These are phyloP conservation scores for Orchestia grillus DNA, from an alignment of 1,140 invertebrate genomes.

Conservation along the genomic window DNA sequence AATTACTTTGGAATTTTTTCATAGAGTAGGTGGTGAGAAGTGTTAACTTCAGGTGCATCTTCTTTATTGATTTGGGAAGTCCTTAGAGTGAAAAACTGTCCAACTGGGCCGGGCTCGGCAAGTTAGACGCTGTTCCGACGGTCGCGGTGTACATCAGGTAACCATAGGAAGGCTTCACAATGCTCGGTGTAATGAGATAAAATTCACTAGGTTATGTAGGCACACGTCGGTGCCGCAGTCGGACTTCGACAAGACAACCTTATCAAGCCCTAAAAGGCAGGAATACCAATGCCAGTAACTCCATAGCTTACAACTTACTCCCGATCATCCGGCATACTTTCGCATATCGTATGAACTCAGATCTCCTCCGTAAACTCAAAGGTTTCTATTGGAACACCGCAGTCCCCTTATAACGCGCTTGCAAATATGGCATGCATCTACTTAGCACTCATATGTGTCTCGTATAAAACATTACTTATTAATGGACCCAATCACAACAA, in stretches of 20 bases:
- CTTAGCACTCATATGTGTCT: slow-evolving; percentile 24
- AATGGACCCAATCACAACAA: slow-evolving; percentile 25
- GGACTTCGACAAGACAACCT: slow-evolving; percentile 43
- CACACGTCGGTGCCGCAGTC: slow-evolving; percentile 47
- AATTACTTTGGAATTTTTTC: background rate
- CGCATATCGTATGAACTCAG: slow-evolving; percentile 35
- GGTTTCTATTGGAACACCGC: slow-evolving; percentile 16
- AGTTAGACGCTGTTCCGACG: slow-evolving; percentile 1
- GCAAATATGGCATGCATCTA: slow-evolving; percentile 38
- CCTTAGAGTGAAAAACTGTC: background rate
- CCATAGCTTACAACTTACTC: slow-evolving; percentile 51
- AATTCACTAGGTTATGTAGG: slow-evolving; percentile 48
- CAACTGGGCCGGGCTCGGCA: background rate
- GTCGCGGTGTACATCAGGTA: background rate
- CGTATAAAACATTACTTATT: slow-evolving; percentile 25
- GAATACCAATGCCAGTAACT: slow-evolving; percentile 33
- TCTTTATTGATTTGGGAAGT: background rate
- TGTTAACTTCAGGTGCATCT: background rate
- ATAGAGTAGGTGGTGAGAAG: background rate
- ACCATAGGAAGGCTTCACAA: slow-evolving; percentile 33
- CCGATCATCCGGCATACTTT: slow-evolving; percentile 34
- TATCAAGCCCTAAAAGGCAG: slow-evolving; percentile 42
- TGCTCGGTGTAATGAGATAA: slow-evolving; percentile 49
- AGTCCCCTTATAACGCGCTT: background rate
- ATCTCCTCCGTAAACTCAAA: background rate